phyloP scores from a whole-genome alignment of 2,797 vertebrate genomes.

The Cygnus olor region DNA sequence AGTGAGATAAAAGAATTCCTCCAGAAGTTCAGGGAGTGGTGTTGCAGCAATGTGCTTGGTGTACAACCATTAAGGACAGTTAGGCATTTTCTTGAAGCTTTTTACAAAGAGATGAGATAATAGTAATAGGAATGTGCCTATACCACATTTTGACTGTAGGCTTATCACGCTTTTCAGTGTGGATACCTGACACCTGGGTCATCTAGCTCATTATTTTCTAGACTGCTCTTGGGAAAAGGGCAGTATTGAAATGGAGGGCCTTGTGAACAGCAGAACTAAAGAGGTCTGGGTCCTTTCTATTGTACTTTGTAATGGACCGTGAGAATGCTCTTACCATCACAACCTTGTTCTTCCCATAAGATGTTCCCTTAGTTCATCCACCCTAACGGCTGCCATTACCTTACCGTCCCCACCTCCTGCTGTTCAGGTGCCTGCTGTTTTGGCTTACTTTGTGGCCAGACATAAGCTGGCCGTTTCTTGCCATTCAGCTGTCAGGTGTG shows the following conservation, averaged over 20 bases:
- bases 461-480: not conserved
- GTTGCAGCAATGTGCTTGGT: not conserved
- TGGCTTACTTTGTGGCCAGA: not conserved
- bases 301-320: not conserved
- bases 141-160: not conserved
- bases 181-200: not conserved
- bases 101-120: not conserved
- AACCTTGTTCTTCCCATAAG: not conserved
- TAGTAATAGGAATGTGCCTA: not conserved
- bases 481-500: not conserved
- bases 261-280: not conserved
- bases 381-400: fast-evolving
- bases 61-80: not conserved
- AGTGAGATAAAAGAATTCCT: not conserved
- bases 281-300: not conserved
- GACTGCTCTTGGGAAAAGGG: not conserved
- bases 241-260: not conserved
- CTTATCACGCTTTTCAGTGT: not conserved
- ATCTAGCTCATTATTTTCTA: not conserved
- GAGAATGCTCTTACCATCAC: not conserved
- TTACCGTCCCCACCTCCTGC: not conserved
- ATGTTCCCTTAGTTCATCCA: not conserved
- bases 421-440: not conserved
- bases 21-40: not conserved
- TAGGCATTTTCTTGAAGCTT: not conserved